A percentile compares a stretch with the other conserved stretches of the same genome.
phyloP scores from a whole-genome alignment of 2,888 invertebrate genomes.

The Ditula angustiorana region DNA sequence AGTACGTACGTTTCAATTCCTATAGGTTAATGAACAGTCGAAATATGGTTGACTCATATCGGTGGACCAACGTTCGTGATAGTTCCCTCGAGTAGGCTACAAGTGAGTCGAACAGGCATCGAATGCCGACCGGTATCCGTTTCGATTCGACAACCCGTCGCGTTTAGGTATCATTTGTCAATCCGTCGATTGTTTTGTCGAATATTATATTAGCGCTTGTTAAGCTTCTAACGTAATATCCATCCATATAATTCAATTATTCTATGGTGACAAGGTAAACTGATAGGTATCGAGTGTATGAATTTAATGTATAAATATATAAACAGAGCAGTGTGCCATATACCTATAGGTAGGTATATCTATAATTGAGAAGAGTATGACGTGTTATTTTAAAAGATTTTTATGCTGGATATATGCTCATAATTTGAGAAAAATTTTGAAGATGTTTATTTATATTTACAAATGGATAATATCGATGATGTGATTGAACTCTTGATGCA shows the following conservation, averaged over 20 bases:
- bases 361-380: slow-evolving; percentile 76
- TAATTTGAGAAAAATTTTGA: slow-evolving; percentile 83
- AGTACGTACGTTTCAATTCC: slow-evolving; percentile 74
- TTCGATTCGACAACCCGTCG: slow-evolving; percentile 43
- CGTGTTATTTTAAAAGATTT: slow-evolving; percentile 80
- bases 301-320: slow-evolving; percentile 63
- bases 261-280: slow-evolving; percentile 84
- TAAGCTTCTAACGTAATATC: slow-evolving; percentile 82
- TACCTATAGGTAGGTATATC: slow-evolving; percentile 60
- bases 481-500: slow-evolving; percentile 58
- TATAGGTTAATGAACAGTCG: slow-evolving; percentile 67
- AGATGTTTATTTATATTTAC: slow-evolving; percentile 82
- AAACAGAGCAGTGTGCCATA: slow-evolving; percentile 82
- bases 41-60: slow-evolving; percentile 65
- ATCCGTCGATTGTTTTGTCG: slow-evolving; percentile 63
- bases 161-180: slow-evolving; percentile 52
- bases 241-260: slow-evolving; percentile 85
- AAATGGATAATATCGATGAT: slow-evolving; percentile 72
- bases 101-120: slow-evolving; percentile 62
- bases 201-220: slow-evolving; percentile 71
- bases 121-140: slow-evolving; percentile 66
- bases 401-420: slow-evolving; percentile 83
- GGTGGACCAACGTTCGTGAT: slow-evolving; percentile 77
- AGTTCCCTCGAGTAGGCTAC: slow-evolving; percentile 61
- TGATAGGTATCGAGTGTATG: slow-evolving; percentile 76